Base-by-base conservation (phyloP, 2,113 vertebrate genomes). In the Scortum barcoo region DNA sequence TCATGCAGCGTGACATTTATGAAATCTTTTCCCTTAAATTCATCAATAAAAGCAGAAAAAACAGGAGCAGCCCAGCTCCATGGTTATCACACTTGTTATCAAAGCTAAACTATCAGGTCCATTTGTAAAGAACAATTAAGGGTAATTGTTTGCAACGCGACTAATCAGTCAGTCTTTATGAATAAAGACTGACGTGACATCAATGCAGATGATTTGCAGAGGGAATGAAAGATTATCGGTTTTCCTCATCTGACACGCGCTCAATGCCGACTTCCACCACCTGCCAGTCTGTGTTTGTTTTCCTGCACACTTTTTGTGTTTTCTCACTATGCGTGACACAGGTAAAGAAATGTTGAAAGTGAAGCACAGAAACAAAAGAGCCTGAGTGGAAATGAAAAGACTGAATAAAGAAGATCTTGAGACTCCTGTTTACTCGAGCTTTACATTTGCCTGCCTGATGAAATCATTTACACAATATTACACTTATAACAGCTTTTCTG, bases 171-270 rank as follows among this genome's bases (percentile, higher is more conserved):
- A 50, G 2, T 62, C 51, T 51, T 12, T 56, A 19, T 36, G 28
- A 68, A 68, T 36, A 1, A 12, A 54, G 4, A 57, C 76, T 77
- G 46, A 36, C 5, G 2, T 58, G 50, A 63, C 17, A 20, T 74
- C 78, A 76, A 53, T 78, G n/a, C 10, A 63, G 36, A 33, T 75
- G 65, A 74, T 63, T 50, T 40, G 17, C n/a, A n/a, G 33, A 56
- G 33, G 51, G 6, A 17, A 58, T 66, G 53, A 80, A 60, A 60
- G 9, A 62, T 26, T 61, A 76, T 53, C 48, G 12, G 4, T n/a
- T 19, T 62, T 44, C 7, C 30, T 66, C 20, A 69, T 24, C 13
- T 51, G 36, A 78, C 42, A 71, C 4, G 24, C 17, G 56, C 38
- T 75, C 78, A 65, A 74, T 74, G 81, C 17, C 13, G 17, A 3